Percentiles rank a stretch among this genome's conserved stretches.
These are phyloP conservation scores for Drosophila melanocephala DNA, from an alignment of 2,888 invertebrate genomes.

Conservation along the genomic window DNA sequence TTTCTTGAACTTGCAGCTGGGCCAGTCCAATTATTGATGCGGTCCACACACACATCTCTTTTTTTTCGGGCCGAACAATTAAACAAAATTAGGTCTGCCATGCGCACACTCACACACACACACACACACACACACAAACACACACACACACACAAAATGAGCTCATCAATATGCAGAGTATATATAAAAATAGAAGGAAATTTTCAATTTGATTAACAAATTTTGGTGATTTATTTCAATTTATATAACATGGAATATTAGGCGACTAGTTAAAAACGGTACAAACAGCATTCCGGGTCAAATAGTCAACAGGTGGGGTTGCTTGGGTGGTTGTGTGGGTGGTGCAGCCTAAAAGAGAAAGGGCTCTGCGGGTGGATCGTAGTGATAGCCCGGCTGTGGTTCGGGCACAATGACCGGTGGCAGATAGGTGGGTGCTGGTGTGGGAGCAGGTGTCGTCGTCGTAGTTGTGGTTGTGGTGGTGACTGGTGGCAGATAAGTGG, in stretches of 20 bases:
- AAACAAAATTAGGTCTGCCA: slow-evolving; percentile 44
- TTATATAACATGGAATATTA: slow-evolving; percentile 54
- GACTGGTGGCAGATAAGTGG: slow-evolving; percentile 55
- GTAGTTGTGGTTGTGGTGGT: slow-evolving; percentile 41
- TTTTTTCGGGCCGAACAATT: slow-evolving; percentile 47
- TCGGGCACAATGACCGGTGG: slow-evolving; percentile 65
- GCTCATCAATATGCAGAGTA: slow-evolving; percentile 70
- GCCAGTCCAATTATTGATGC: slow-evolving; percentile 60
- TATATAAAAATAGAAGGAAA: slow-evolving; percentile 35
- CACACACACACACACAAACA: background rate
- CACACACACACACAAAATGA: background rate
- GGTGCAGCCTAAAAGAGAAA: slow-evolving; percentile 59
- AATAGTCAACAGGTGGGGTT: slow-evolving; percentile 9
- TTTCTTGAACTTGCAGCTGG: slow-evolving; percentile 68
- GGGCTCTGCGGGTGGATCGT: slow-evolving; percentile 62
- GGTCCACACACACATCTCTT: slow-evolving; percentile 18
- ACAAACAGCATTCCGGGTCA: slow-evolving; percentile 60
- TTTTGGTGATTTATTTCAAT: slow-evolving; percentile 58
- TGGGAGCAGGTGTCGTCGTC: slow-evolving; percentile 56
- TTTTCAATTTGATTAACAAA: slow-evolving; percentile 59
- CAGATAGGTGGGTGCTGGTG: slow-evolving; percentile 67
- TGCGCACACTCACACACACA: background rate
- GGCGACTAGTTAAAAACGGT: slow-evolving; percentile 50
- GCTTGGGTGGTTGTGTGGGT: slow-evolving; percentile 1
- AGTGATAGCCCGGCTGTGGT: slow-evolving; percentile 63